phyloP scores from a whole-genome alignment of 2,888 invertebrate species.

The Smittia aterrima region DNA sequence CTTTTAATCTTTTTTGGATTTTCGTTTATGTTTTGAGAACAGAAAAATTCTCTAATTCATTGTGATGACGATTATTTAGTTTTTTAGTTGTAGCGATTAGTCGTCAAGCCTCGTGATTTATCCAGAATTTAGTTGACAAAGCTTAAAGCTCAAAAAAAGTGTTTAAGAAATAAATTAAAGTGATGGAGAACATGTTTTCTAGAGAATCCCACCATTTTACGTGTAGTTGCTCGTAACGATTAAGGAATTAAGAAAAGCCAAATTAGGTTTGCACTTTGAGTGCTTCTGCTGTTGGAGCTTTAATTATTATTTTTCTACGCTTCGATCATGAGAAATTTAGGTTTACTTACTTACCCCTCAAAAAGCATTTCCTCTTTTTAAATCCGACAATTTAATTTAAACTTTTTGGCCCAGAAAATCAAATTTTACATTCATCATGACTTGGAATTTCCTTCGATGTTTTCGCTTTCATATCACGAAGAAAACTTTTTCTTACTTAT shows the following conservation, averaged over 20 bases:
- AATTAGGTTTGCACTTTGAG: slow-evolving; percentile 5
- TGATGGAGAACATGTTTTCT: background rate
- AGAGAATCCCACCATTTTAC: slow-evolving; percentile 27
- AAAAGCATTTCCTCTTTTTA: no score
- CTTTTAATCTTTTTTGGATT: slow-evolving; percentile 50
- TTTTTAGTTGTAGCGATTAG: slow-evolving; percentile 1
- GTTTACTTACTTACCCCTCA: no score
- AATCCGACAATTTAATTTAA: no score
- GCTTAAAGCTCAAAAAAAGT: slow-evolving; percentile 34
- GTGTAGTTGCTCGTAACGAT: background rate
- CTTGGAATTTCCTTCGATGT: no score
- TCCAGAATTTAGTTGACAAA: slow-evolving; percentile 5
- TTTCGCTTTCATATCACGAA: no score
- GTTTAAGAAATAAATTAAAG: background rate
- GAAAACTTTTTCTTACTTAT: no score
- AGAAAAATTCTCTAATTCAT: slow-evolving; percentile 8
- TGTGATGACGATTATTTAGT: slow-evolving; percentile 11
- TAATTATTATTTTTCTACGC: background rate
- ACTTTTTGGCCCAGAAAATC: no score
- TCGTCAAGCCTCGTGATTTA: background rate
- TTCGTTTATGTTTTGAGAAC: background rate
- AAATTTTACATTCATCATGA: no score
- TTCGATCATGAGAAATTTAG: background rate
- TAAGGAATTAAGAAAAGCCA: slow-evolving; percentile 4
- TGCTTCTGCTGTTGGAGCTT: background rate